phyloP scores from a whole-genome alignment of 1,140 invertebrate species.

The Paralvinella palmiformis region DNA sequence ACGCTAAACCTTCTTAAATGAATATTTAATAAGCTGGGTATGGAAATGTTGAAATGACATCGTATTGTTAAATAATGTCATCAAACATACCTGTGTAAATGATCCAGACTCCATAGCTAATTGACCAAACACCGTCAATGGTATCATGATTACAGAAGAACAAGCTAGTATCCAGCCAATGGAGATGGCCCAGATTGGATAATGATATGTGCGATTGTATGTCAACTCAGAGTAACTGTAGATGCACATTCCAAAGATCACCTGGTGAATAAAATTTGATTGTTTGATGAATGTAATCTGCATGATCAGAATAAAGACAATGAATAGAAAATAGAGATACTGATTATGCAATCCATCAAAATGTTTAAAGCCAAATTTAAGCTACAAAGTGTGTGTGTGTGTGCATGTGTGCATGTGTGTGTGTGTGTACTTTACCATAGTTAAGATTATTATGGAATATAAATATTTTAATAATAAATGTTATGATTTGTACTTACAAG shows the following conservation, averaged over 20 bases:
- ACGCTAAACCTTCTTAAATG: too few species aligned
- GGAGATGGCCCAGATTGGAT: conserved; percentile 36
- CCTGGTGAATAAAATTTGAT: conserved; percentile 21
- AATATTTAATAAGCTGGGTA: too few species aligned
- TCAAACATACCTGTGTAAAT: conserved; percentile 28
- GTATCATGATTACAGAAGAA: conserved; percentile 34
- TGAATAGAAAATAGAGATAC: background rate
- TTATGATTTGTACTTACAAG: conserved; percentile 4
- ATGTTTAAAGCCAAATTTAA: background rate
- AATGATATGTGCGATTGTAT: conserved; percentile 29
- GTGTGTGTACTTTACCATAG: too few species aligned
- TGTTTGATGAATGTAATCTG: background rate
- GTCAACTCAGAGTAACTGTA: conserved; percentile 61
- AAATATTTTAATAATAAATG: background rate
- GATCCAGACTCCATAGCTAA: conserved; percentile 27
- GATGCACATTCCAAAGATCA: conserved; percentile 51
- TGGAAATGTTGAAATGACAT: too few species aligned
- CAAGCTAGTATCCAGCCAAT: conserved; percentile 38
- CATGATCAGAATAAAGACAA: background rate
- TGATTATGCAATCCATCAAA: background rate
- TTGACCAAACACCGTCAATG: conserved; percentile 31
- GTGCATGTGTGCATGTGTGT: too few species aligned
- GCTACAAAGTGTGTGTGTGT: background rate
- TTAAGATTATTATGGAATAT: background rate
- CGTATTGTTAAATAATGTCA: too few species aligned